Percentiles rank a stretch among this genome's conserved stretches.
phyloP scores from a whole-genome alignment of 1,140 invertebrate species.

The Acromyrmex echinatior region DNA sequence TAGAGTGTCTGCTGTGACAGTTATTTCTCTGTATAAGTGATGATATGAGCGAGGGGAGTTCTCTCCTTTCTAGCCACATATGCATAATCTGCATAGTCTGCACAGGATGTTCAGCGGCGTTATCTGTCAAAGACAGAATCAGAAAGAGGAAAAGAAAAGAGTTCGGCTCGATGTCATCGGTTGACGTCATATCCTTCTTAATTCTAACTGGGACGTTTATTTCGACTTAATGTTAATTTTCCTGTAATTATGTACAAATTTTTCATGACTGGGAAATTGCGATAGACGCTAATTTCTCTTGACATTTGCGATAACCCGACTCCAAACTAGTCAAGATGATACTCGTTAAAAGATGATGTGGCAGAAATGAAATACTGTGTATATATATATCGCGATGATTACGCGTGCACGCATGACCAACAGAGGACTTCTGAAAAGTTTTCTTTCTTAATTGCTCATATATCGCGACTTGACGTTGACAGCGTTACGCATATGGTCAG shows the following conservation, averaged over 20 bases:
- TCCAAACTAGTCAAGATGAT: not conserved
- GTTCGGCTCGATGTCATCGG: not conserved
- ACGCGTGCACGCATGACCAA: not conserved
- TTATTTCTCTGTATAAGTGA: slow-evolving; percentile 35
- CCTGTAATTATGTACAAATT: not conserved
- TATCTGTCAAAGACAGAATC: not conserved
- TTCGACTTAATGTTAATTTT: not conserved
- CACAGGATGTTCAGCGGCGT: not conserved
- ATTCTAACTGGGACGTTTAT: not conserved
- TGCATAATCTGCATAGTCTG: slow-evolving; percentile 3
- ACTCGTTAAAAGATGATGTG: not conserved
- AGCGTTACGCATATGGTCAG: not conserved
- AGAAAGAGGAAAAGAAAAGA: not conserved
- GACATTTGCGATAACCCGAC: not conserved
- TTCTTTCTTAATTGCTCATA: slow-evolving; percentile 48
- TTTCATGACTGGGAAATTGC: not conserved
- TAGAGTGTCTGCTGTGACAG: slow-evolving; percentile 28
- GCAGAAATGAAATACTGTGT: slow-evolving; percentile 17
- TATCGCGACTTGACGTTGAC: not conserved
- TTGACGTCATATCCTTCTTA: not conserved
- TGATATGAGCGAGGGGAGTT: slow-evolving; percentile 40
- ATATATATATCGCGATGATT: not conserved
- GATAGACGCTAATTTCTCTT: not conserved
- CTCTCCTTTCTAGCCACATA: slow-evolving; percentile 40
- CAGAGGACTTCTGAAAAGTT: slow-evolving; percentile 66